phyloP scores from a whole-genome alignment of 35 echinoderm and acorn worm species.

The Heliocidaris erythrogramma region DNA sequence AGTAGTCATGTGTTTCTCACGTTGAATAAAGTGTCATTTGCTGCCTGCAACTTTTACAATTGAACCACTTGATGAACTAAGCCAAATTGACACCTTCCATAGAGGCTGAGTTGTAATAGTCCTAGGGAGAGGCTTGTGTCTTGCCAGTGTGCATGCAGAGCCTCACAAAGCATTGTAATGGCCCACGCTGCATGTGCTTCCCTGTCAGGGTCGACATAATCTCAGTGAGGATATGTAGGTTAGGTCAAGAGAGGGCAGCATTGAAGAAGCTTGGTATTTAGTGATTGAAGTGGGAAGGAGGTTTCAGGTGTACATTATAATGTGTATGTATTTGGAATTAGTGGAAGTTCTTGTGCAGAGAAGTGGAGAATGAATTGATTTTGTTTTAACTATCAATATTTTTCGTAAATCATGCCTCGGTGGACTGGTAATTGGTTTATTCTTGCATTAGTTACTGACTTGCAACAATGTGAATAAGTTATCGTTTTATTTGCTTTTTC shows the following conservation, averaged over 20 bases:
- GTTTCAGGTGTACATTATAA: neutral
- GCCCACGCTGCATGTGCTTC: neutral
- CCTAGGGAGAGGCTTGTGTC: conserved; percentile 14
- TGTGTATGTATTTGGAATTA: too few relatives aligned
- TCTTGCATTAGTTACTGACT: too few relatives aligned
- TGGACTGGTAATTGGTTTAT: too few relatives aligned
- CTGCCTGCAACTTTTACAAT: neutral
- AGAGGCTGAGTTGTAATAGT: neutral
- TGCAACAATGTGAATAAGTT: too few relatives aligned
- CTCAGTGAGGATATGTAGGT: neutral
- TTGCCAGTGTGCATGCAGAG: conserved; percentile 8
- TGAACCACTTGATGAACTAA: conserved; percentile 3
- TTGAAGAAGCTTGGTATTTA: neutral
- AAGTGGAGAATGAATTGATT: too few relatives aligned
- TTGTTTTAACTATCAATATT: too few relatives aligned
- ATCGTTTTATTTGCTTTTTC: too few relatives aligned
- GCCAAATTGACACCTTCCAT: neutral
- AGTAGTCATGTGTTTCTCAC: neutral
- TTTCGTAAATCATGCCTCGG: too few relatives aligned
- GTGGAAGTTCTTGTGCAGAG: too few relatives aligned
- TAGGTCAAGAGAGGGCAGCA: neutral
- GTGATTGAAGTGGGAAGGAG: neutral
- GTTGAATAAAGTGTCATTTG: conserved; percentile 17
- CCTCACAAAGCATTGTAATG: neutral
- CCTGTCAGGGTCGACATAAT: neutral